Evolutionary conservation across 2,113 vertebrate species (phyloP).

Genomic region (Columba janthina): DNA sequence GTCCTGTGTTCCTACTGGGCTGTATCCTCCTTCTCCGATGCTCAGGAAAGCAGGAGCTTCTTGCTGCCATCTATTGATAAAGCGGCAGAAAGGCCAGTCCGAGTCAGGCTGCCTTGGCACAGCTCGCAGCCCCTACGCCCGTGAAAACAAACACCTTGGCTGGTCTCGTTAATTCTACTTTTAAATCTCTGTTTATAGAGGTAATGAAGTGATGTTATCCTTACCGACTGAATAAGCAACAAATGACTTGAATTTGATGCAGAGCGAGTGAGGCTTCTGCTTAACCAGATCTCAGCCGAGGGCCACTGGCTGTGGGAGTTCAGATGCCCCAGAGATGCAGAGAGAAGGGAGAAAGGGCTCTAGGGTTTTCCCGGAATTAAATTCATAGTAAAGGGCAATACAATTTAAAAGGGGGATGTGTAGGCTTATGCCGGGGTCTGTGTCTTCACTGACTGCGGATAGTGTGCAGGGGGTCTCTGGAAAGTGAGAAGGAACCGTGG

Average conservation of each 20-base stretch:
- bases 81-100: neutral
- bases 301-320: rapidly evolving
- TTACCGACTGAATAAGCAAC: rapidly evolving
- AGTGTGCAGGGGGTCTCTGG: neutral
- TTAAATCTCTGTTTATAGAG: rapidly evolving
- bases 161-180: rapidly evolving
- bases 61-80: constrained; percentile 65
- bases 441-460: rapidly evolving
- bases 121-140: rapidly evolving
- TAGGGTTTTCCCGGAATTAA: neutral
- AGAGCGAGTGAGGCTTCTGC: rapidly evolving
- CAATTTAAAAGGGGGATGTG: rapidly evolving
- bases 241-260: neutral
- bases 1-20: rapidly evolving
- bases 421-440: rapidly evolving
- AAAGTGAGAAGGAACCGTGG: rapidly evolving
- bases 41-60: constrained; percentile 2
- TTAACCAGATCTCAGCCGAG: rapidly evolving
- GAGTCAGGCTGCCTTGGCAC: rapidly evolving
- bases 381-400: neutral
- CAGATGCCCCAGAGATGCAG: rapidly evolving
- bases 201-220: rapidly evolving
- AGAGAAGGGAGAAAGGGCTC: neutral
- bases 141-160: too few species aligned
- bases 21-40: neutral